Conservation (phyloP, 2,797 vertebrate genomes). For the Sciurus carolinensis region DNA sequence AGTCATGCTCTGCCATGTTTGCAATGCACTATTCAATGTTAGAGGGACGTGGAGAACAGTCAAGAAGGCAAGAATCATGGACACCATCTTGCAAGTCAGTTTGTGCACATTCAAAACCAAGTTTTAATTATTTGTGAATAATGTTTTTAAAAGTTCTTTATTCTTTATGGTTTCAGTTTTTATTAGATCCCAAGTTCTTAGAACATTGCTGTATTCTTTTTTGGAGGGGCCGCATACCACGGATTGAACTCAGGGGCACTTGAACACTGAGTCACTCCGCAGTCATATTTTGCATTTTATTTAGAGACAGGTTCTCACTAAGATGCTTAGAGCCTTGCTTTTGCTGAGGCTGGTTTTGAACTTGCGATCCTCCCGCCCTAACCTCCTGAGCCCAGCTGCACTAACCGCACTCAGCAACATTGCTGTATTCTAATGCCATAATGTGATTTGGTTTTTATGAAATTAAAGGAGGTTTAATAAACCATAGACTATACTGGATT, state of each 20-base stretch:
- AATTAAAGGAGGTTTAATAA: not conserved
- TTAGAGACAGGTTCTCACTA: too few species aligned
- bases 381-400: too few species aligned
- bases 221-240: too few species aligned
- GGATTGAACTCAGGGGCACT: too few species aligned
- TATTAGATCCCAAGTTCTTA: not conserved
- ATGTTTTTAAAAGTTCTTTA: not conserved
- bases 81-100: not conserved
- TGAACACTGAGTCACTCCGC: too few species aligned
- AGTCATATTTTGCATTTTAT: too few species aligned
- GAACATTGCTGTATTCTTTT: not conserved
- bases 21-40: not conserved
- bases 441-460: not conserved
- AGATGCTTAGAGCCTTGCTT: too few species aligned
- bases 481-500: not conserved
- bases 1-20: not conserved
- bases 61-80: not conserved
- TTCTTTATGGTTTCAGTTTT: not conserved
- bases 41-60: not conserved
- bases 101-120: not conserved
- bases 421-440: not conserved
- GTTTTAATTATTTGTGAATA: not conserved
- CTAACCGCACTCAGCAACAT: too few species aligned
- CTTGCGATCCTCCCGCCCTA: too few species aligned
- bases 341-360: too few species aligned